Base-by-base conservation (phyloP, 2,888 invertebrate genomes). In the Agonum fuliginosum region DNA sequence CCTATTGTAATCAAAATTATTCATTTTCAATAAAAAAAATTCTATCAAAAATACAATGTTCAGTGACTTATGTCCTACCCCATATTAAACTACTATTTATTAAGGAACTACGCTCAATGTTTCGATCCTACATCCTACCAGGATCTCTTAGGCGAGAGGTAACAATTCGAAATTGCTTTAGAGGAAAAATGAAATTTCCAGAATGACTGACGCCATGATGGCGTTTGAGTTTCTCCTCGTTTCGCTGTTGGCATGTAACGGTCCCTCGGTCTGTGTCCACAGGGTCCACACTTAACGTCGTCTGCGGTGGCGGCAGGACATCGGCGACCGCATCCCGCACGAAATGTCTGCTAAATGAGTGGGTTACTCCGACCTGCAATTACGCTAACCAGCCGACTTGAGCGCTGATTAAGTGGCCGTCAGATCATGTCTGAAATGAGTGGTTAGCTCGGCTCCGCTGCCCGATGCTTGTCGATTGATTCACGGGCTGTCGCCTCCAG, bases 281-380 rank as follows among this genome's bases (percentile, higher is more conserved):
- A 58, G 37, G 34, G 22, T 37, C 58, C 73, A 58, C 58, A 58
- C 58, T 71, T n/a, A n/a, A n/a, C n/a, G n/a, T n/a, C n/a, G n/a
- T 6, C 46, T 6, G 46, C 17, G 19, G 46, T 12, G 14, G 19
- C 46, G 19, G 46, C 46, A 14, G 14, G 48, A 51, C 71, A 6
- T 17, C 12, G 58, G 22, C 24, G 48, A 51, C 71, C 17, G 34
- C 12, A 43, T 22, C 24, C 24, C 19, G 48, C 72, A 80, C 79
- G 80, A 81, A 80, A 80, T 79, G 78, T 78, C 79, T 78, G 80
- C 76, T 69, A 80, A 79, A 80, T 81, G 79, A 81, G 80, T 80
- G 80, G 80, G 80, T 80, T 78, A 78, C 77, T 80, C 80, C 79
- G 80, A 62, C 58, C 58, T 19, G 79, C 78, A 80, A 78, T 73